Evolutionary conservation across 1,140 invertebrate species (phyloP), one percentile per base, ranked within the genome.

Genomic region (Drosophila malerkotliana): DNA sequence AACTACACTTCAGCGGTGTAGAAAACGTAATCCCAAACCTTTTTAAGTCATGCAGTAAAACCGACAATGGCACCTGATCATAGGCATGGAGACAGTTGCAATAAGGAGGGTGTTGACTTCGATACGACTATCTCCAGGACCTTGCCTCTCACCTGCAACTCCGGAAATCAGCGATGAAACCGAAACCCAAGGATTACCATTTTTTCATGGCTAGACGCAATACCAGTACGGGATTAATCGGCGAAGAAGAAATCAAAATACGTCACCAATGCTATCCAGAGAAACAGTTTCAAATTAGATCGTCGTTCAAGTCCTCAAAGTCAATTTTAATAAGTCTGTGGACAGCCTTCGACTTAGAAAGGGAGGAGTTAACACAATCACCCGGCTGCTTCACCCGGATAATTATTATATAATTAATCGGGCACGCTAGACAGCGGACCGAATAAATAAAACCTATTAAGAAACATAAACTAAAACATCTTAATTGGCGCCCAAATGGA

Each of bases 1-100:
- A 51, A 51, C 26, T 30, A 51, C 48, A 51, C 28, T 51, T 14
- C 14, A 51, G 49, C 49, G 7, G 49, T 32, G 15, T 51, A n/a
- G 49, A 51, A 49, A 28, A 28, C 24, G 21, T 24, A 49, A 49
- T 28, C 24, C 12, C 24, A 28, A 49, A n/a, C 24, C 28, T 8
- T 9, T 49, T 28, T 12, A 28, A 28, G 47, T 14, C 47, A 49
- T 28, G 12, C 47, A 49, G 24, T 49, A 24, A 49, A 49, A 49
- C 47, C 47, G 47, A 49, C 47, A 49, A 49, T n/a, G 4, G 47
- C 24, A 8, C 47, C 47, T 28, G 47, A 49, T 49, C 12, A 21
- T 49, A 49, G 9, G 12, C 30, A 32, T 32, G 7, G 2, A 9
- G 30, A 32, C 9, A 10, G 9, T 32, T 32, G 8, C 30, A 32